phyloP scores from a whole-genome alignment of 2,888 invertebrate species.

The Lochmaea crataegi region DNA sequence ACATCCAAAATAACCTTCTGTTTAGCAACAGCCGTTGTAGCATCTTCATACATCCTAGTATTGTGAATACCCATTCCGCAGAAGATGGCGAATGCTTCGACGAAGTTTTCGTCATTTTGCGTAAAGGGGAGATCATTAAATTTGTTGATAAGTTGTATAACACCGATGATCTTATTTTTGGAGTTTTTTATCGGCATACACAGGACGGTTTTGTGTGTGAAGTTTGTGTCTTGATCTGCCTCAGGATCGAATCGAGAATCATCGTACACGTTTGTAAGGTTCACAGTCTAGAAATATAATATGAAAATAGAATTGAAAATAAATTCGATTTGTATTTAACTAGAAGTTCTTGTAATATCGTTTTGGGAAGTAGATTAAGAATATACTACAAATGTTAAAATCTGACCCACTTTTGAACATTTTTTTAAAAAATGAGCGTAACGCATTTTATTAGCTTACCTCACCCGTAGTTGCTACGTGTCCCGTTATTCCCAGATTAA shows the following conservation, averaged over 20 bases:
- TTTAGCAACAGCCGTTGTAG: constrained; percentile 95
- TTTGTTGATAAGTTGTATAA: constrained; percentile 93
- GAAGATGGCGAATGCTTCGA: constrained; percentile 97
- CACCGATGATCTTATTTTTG: constrained; percentile 90
- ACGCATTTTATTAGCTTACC: constrained; percentile 68
- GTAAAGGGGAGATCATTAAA: constrained; percentile 91
- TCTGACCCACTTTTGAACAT: neutral
- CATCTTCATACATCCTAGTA: constrained; percentile 97
- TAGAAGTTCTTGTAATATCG: no score
- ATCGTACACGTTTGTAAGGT: constrained; percentile 89
- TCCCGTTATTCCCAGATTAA: constrained; percentile 94
- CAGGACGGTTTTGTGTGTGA: constrained; percentile 89
- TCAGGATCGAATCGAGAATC: constrained; percentile 89
- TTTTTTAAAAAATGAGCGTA: neutral
- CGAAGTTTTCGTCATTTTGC: constrained; percentile 95
- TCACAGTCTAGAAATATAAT: constrained; percentile 78
- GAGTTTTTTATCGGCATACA: constrained; percentile 98
- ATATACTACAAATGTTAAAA: neutral
- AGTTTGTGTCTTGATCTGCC: constrained; percentile 85
- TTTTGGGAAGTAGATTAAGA: no score
- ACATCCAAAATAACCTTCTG: constrained; percentile 95
- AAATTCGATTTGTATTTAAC: neutral
- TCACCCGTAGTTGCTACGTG: constrained; percentile 95
- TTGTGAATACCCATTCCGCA: constrained; percentile 98
- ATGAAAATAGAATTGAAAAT: neutral